Evolutionary conservation across 1,140 invertebrate genomes (phyloP), one percentile per base, ranked within the genome.

Genomic region (Vanessa tameamea): DNA sequence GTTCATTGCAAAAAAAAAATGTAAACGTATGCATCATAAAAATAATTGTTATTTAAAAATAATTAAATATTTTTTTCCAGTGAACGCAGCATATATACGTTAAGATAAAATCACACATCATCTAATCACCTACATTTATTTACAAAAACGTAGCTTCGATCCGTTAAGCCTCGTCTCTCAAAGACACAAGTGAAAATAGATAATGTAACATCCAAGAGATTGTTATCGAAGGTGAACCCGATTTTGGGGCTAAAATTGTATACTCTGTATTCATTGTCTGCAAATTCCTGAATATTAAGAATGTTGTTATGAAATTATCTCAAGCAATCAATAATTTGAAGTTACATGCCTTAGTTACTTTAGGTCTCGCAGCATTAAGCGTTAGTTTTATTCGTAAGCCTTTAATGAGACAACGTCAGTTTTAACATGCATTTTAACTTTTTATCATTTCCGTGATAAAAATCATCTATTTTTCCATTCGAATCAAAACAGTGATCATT

Each of bases 171-270:
- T 83, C 74, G 74, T 81, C 79, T 78, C 76, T 82, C 78, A 79
- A 94, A 94, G 48, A 72, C 78, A 85, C 95, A 95, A 69, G 75
- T 83, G 82, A 90, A 93, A 43, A 68, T 80, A 78, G 80, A 85
- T 86, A 82, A 93, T 86, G 64, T 81, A 65, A 73, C 59, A 83
- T 86, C 83, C 77, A 78, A 87, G 7, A 94, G 66, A 59, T 93
- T 78, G 65, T 91, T 91, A 83, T 86, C 85, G 79, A 95, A 80
- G 63, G 85, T 92, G 84, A 94, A 95, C 80, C 95, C 95, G 79
- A 94, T 79, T 87, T 93, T 95, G 20, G 95, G 94, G 91, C 94
- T 91, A 79, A 71, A 82, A 77, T 47, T 68, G 85, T 93, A 95
- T n/a, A 84, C 87, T 50, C 83, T 67, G 78, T 84, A 86, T 67